These are phyloP conservation scores for Eupithecia pulchellata DNA, from an alignment of 2,888 invertebrate genomes.

Conservation along the genomic window DNA sequence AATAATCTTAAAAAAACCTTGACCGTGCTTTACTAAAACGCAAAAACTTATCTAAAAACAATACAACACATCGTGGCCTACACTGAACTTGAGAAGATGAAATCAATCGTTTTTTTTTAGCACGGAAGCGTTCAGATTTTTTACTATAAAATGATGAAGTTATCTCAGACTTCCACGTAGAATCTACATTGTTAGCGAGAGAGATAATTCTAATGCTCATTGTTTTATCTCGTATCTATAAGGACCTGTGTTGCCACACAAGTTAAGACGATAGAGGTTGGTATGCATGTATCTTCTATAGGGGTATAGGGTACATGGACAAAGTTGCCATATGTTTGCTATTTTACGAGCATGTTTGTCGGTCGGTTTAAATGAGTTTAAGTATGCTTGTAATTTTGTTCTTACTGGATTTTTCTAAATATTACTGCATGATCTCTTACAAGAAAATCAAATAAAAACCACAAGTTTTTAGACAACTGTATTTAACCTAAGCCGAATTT, in stretches of 20 bases:
- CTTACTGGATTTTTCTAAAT: too few relatives aligned
- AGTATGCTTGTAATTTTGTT: neutral
- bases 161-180: slow-evolving; percentile 36
- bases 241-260: slow-evolving; percentile 12
- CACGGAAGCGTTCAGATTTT: slow-evolving; percentile 54
- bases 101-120: slow-evolving; percentile 56
- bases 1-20: slow-evolving; percentile 17
- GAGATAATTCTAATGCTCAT: slow-evolving; percentile 25
- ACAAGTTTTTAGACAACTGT: too few relatives aligned
- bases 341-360: neutral
- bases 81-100: slow-evolving; percentile 56
- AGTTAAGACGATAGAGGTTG: neutral
- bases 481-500: neutral
- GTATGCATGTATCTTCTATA: neutral
- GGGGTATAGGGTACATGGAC: neutral
- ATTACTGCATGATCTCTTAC: too few relatives aligned
- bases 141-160: slow-evolving; percentile 38
- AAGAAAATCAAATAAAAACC: too few relatives aligned
- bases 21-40: slow-evolving; percentile 32
- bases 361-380: too few relatives aligned
- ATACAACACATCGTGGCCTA: slow-evolving; percentile 33
- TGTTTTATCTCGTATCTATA: slow-evolving; percentile 29
- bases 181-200: slow-evolving; percentile 36
- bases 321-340: neutral
- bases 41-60: slow-evolving; percentile 34